Percentiles rank a stretch among this genome's conserved stretches.
Evolutionary conservation across 2,888 invertebrate genomes (phyloP).

Genomic region (Zele albiditarsus): DNA sequence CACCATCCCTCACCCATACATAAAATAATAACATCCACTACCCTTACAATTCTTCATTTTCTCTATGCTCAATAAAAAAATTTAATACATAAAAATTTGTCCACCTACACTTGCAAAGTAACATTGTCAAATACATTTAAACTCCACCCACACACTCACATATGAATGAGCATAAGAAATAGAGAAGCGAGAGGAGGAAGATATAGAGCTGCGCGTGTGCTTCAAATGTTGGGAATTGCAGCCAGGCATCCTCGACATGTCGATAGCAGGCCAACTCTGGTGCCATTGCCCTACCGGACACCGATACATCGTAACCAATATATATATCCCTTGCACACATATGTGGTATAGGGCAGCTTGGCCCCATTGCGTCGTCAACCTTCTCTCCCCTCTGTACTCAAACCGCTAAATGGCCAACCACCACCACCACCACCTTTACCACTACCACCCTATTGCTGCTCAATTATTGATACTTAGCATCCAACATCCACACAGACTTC

Average conservation of each 20-base stretch:
- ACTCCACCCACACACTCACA: too few relatives aligned
- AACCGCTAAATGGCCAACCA: slow-evolving; percentile 69
- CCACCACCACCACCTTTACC: slow-evolving; percentile 49
- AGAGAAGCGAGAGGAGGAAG: slow-evolving; percentile 7
- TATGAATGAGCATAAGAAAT: not conserved
- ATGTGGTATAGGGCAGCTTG: slow-evolving; percentile 41
- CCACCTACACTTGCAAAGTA: too few relatives aligned
- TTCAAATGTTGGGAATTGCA: slow-evolving; percentile 35
- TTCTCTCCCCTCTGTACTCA: slow-evolving; percentile 52
- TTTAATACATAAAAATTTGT: too few relatives aligned
- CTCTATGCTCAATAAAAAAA: too few relatives aligned
- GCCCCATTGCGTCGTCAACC: slow-evolving; percentile 41
- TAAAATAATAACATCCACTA: too few relatives aligned
- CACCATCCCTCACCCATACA: too few relatives aligned
- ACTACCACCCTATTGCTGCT: slow-evolving; percentile 66
- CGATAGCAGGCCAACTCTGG: slow-evolving; percentile 68
- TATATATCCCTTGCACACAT: slow-evolving; percentile 65
- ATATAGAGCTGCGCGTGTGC: slow-evolving; percentile 15
- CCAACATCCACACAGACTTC: slow-evolving; percentile 52
- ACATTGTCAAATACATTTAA: too few relatives aligned
- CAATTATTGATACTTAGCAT: slow-evolving; percentile 70
- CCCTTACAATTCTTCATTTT: too few relatives aligned
- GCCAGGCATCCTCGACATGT: slow-evolving; percentile 70
- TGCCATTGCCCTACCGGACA: slow-evolving; percentile 43
- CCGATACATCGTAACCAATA: slow-evolving; percentile 58